These are phyloP conservation scores for Sycophaga agraensis DNA, from an alignment of 1,140 invertebrate species.

Conservation along the genomic window DNA sequence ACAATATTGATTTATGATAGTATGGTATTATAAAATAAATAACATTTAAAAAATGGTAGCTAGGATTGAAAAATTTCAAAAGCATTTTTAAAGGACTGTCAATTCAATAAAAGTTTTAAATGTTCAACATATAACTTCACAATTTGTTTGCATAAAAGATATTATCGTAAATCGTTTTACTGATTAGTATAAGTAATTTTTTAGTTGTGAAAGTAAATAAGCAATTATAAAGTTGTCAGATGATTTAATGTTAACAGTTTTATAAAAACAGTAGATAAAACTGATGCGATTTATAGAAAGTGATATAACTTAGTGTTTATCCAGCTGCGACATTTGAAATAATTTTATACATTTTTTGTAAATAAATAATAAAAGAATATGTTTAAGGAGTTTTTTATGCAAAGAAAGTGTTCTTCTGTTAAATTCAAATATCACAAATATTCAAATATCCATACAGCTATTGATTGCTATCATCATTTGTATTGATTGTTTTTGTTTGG, in stretches of 20 bases:
- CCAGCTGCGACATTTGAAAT: conserved; percentile 6
- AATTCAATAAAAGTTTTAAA: conserved; percentile 13
- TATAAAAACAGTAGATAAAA: background rate
- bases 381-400: conserved; percentile 6
- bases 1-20: too few species aligned
- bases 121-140: conserved; percentile 1
- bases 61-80: conserved; percentile 12
- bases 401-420: conserved; percentile 15
- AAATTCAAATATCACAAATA: conserved; percentile 4
- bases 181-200: too few species aligned
- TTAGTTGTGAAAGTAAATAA: too few species aligned
- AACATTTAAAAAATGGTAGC: conserved; percentile 2
- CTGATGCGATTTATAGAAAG: conserved; percentile 1
- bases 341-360: conserved; percentile 23
- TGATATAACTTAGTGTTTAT: conserved; percentile 8
- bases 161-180: too few species aligned
- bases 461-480: background rate
- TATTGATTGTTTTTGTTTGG: conserved; percentile 18
- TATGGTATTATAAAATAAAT: too few species aligned
- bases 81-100: conserved; percentile 3
- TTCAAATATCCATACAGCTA: conserved; percentile 19
- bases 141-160: background rate
- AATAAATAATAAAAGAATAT: conserved; percentile 22
- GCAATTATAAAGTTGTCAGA: too few species aligned
- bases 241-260: conserved; percentile 6